Evolutionary conservation across 2,888 invertebrate species (phyloP).

Genomic region (Cryptocheilus praepositus): DNA sequence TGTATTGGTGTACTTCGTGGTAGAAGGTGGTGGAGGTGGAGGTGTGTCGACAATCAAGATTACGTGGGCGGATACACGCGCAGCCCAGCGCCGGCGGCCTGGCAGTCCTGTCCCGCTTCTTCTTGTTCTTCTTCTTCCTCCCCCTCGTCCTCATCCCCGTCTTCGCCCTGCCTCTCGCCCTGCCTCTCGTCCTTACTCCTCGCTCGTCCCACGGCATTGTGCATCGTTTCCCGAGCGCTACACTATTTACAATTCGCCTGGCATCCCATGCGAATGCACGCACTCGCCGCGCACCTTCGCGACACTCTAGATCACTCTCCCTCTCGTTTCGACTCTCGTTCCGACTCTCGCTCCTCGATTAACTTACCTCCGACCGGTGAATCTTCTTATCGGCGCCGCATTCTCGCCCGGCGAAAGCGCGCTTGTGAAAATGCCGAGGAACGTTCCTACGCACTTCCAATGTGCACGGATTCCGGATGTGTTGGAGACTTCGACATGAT

Average conservation of each 20-base stretch:
- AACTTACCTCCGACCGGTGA: conserved; percentile 25
- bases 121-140: conserved; percentile 46
- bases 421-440: too few species aligned
- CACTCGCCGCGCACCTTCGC: conserved; percentile 29
- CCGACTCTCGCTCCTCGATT: conserved; percentile 26
- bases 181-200: not conserved
- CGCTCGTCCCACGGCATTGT: conserved; percentile 9
- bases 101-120: conserved; percentile 50
- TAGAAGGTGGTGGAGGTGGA: conserved; percentile 56
- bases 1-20: conserved; percentile 51
- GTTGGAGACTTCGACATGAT: too few species aligned
- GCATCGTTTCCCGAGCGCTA: conserved; percentile 35
- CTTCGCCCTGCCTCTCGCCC: conserved; percentile 17
- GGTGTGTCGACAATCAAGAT: conserved; percentile 72
- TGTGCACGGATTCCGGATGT: too few species aligned
- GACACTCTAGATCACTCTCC: conserved; percentile 37
- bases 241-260: conserved; percentile 54
- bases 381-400: too few species aligned
- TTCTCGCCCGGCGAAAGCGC: too few species aligned
- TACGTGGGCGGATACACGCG: conserved; percentile 72
- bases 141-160: conserved; percentile 31
- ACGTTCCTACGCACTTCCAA: too few species aligned
- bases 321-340: conserved; percentile 28
- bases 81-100: conserved; percentile 67
- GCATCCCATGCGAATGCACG: conserved; percentile 43